Conservation (phyloP, 1,140 invertebrate species). For the Oncopodura yosiiana region DNA sequence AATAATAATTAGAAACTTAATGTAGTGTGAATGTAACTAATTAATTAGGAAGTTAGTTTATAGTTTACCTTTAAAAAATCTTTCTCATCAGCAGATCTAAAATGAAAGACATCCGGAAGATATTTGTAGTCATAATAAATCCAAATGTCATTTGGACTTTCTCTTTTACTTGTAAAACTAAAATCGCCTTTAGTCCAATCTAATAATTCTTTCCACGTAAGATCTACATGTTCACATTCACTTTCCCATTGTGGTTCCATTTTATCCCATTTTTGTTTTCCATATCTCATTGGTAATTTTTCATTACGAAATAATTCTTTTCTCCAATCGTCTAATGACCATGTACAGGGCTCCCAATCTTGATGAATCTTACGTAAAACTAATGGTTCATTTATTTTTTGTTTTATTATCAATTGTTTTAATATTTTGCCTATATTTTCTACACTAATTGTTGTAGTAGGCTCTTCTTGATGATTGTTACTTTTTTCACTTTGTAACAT, state of each 20-base stretch:
- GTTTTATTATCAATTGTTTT: conserved; percentile 13
- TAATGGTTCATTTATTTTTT: conserved; percentile 25
- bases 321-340: conserved; percentile 35
- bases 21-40: too few species aligned
- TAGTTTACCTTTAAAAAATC: conserved; percentile 36
- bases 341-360: conserved; percentile 36
- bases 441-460: not conserved
- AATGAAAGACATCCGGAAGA: conserved; percentile 47
- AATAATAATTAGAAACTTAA: conserved; percentile 31
- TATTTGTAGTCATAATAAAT: conserved; percentile 80
- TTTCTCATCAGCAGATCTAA: conserved; percentile 35
- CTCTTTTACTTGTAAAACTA: conserved; percentile 37
- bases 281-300: conserved; percentile 31
- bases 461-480: too few species aligned
- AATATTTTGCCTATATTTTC: conserved; percentile 4
- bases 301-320: conserved; percentile 22
- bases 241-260: conserved; percentile 64
- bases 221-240: conserved; percentile 45
- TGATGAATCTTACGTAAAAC: conserved; percentile 27
- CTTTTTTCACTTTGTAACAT: too few species aligned
- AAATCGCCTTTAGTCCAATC: conserved; percentile 36
- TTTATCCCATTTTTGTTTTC: conserved; percentile 16
- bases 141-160: conserved; percentile 44
- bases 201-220: conserved; percentile 56
- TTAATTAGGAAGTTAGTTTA: too few species aligned